phyloP scores from a whole-genome alignment of 2,113 vertebrate species.

The Lethenteron camtschaticum region DNA sequence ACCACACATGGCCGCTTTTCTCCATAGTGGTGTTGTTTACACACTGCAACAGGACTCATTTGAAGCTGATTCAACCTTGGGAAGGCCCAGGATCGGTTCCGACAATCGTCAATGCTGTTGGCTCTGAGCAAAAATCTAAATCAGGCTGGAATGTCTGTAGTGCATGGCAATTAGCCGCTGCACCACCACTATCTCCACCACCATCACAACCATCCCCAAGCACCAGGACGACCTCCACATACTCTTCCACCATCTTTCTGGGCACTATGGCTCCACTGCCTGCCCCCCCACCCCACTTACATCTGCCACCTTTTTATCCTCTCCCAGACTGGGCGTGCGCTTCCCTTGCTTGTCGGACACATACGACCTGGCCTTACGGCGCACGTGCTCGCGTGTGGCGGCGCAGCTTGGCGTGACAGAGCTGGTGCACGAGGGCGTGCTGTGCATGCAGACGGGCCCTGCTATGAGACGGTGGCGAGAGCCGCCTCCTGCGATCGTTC shows the following conservation, averaged over 20 bases:
- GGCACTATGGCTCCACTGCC: not conserved
- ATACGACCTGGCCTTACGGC: constrained; percentile 39
- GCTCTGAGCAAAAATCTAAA: too few relatives aligned
- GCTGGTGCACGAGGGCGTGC: constrained; percentile 49
- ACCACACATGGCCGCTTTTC: too few relatives aligned
- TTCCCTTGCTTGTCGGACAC: constrained; percentile 82
- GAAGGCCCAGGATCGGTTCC: too few relatives aligned
- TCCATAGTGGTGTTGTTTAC: too few relatives aligned
- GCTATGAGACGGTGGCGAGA: constrained; percentile 65
- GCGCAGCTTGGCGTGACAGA: constrained; percentile 36
- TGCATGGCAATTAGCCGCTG: too few relatives aligned
- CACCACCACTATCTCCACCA: too few relatives aligned
- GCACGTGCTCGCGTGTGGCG: constrained; percentile 28
- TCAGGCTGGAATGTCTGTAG: too few relatives aligned
- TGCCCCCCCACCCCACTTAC: not conserved
- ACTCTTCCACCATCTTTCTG: not conserved
- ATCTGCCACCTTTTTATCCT: not conserved
- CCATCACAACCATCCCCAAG: too few relatives aligned
- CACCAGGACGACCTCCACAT: not conserved
- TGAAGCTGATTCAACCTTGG: too few relatives aligned
- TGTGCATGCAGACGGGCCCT: constrained; percentile 42
- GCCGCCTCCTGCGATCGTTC: constrained; percentile 33
- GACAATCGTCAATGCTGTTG: too few relatives aligned
- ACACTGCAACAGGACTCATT: too few relatives aligned
- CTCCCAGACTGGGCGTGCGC: constrained; percentile 46